Conservation (phyloP, 2,888 invertebrate genomes). For the Melanostoma scalare region DNA sequence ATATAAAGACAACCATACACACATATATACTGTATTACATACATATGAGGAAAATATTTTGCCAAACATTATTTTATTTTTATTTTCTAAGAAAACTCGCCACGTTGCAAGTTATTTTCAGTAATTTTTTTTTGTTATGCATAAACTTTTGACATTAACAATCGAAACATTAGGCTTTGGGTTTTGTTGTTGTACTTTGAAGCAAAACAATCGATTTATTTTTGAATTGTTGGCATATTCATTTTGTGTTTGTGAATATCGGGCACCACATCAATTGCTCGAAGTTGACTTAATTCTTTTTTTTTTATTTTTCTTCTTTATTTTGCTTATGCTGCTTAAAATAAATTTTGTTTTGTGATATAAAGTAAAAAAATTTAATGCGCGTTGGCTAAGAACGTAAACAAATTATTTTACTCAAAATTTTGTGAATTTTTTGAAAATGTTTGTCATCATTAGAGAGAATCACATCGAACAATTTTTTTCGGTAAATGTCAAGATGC, state of each 20-base stretch:
- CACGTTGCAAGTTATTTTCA: conserved; percentile 38
- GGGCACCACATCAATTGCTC: conserved; percentile 36
- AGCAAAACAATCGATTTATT: conserved; percentile 64
- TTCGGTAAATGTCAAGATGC: no score
- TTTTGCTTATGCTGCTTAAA: conserved; percentile 19
- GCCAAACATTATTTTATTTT: conserved; percentile 19
- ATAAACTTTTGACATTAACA: conserved; percentile 62
- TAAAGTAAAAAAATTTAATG: conserved; percentile 22
- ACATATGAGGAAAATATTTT: conserved; percentile 7
- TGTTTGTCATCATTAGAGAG: conserved; percentile 34
- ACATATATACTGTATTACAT: no score
- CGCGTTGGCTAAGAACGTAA: conserved; percentile 39
- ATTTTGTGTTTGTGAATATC: conserved; percentile 32
- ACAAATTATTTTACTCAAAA: conserved; percentile 12
- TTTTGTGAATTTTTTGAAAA: conserved; percentile 8
- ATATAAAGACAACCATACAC: no score
- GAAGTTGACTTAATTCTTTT: conserved; percentile 3
- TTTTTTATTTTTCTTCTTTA: background rate
- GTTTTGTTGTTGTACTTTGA: conserved; percentile 29
- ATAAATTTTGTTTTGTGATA: conserved; percentile 8
- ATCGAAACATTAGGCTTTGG: conserved; percentile 37
- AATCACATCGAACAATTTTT: no score
- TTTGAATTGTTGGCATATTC: conserved; percentile 24
- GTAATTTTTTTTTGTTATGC: conserved; percentile 31
- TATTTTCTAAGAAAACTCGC: background rate